A percentile compares a stretch with the other conserved stretches of the same genome.
These are phyloP conservation scores for Matsumyia berberina DNA, from an alignment of 2,888 invertebrate genomes.

Conservation along the genomic window DNA sequence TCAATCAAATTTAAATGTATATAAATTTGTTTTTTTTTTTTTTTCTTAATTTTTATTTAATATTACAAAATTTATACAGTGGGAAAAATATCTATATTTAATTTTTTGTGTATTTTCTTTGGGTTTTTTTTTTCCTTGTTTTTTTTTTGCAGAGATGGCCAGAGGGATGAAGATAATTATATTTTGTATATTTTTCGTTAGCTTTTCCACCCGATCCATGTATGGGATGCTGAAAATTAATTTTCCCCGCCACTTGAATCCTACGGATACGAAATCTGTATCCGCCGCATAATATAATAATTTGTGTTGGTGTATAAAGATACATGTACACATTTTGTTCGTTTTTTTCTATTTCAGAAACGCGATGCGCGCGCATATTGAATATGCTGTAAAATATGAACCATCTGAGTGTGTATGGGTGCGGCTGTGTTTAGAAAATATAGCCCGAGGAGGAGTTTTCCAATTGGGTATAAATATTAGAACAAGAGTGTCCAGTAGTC, in stretches of 20 bases:
- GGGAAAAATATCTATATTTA: constrained; percentile 73
- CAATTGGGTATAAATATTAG: constrained; percentile 84
- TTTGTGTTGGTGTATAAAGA: constrained; percentile 58
- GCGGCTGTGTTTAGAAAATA: constrained; percentile 72
- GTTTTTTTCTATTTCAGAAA: constrained; percentile 70
- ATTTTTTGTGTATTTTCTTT: constrained; percentile 66
- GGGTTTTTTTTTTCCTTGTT: constrained; percentile 6
- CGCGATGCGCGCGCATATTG: constrained; percentile 64
- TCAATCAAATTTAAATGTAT: constrained; percentile 21
- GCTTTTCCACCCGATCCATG: constrained; percentile 83
- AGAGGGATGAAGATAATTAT: constrained; percentile 57
- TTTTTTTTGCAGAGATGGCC: constrained; percentile 69
- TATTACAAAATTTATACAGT: constrained; percentile 55
- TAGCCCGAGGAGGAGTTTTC: constrained; percentile 68
- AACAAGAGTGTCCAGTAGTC: constrained; percentile 83
- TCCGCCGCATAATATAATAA: constrained; percentile 72
- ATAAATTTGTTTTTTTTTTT: constrained; percentile 51
- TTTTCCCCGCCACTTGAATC: constrained; percentile 75
- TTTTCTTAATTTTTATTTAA: constrained; percentile 51
- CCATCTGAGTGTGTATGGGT: constrained; percentile 63
- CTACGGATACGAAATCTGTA: constrained; percentile 78
- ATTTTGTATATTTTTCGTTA: constrained; percentile 68
- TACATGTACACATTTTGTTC: constrained; percentile 17
- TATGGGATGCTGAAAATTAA: constrained; percentile 82
- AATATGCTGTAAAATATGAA: constrained; percentile 55